phyloP scores from a whole-genome alignment of 92 coral and sea anemone species.

The Chrysogorgia sp. region DNA sequence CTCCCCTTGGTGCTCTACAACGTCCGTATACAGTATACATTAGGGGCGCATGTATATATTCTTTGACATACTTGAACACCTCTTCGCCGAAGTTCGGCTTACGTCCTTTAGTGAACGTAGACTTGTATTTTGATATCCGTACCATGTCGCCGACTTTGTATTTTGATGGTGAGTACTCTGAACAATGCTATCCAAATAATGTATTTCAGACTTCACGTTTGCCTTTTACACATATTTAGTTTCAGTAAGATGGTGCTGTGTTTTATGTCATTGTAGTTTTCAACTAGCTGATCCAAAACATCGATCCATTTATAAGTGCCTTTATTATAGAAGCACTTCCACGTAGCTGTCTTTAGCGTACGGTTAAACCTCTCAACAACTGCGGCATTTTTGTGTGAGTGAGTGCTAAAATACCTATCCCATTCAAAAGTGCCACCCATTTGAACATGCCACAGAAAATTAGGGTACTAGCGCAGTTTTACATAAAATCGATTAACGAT shows the following conservation, averaged over 20 bases:
- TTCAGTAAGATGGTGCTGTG: not conserved
- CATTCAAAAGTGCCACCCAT: too few species aligned
- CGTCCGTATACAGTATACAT: too few species aligned
- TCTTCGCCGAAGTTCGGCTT: slow-evolving; percentile 29
- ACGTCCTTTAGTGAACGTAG: slow-evolving; percentile 22
- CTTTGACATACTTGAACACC: too few species aligned
- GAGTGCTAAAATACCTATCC: not conserved
- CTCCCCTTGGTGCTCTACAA: too few species aligned
- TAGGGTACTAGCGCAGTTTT: too few species aligned
- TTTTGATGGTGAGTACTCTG: slow-evolving; percentile 7
- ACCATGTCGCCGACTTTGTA: slow-evolving; percentile 21
- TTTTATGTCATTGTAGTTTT: not conserved
- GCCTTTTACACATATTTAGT: not conserved
- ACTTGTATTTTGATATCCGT: slow-evolving; percentile 26
- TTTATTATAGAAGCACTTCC: not conserved
- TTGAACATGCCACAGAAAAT: too few species aligned
- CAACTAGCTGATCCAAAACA: not conserved
- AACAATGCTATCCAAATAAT: slow-evolving; percentile 5
- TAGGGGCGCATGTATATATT: too few species aligned
- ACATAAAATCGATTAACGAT: too few species aligned
- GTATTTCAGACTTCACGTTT: not conserved
- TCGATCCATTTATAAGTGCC: not conserved
- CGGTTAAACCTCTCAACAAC: slow-evolving; percentile 1
- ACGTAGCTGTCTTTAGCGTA: not conserved
- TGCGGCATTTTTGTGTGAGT: not conserved